Conservation (phyloP, 2,113 vertebrate species). For the Amphilophus citrinellus region DNA sequence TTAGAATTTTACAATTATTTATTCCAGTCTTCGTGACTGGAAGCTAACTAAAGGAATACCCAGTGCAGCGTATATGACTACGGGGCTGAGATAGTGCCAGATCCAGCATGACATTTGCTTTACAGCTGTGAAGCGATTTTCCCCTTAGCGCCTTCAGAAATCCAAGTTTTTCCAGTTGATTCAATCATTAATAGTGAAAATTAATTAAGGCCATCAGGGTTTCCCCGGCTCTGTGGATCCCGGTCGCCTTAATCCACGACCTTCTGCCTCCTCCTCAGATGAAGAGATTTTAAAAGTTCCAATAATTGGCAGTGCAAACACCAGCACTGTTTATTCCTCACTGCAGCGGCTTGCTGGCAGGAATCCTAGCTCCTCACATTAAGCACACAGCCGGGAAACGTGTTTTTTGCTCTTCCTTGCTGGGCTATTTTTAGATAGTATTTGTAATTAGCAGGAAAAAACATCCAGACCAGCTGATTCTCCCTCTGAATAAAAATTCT, state of each 20-base stretch:
- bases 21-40: not conserved
- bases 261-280: slow-evolving; percentile 16
- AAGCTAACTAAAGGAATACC: not conserved
- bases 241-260: slow-evolving; percentile 5
- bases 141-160: not conserved
- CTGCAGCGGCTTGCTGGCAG: slow-evolving; percentile 39
- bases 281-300: slow-evolving; percentile 10
- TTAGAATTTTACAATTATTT: slow-evolving; percentile 11
- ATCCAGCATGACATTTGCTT: not conserved
- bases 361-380: slow-evolving; percentile 30
- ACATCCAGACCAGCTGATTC: slow-evolving; percentile 4
- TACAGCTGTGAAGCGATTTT: not conserved
- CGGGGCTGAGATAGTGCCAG: not conserved
- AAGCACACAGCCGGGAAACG: slow-evolving; percentile 31
- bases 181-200: slow-evolving; percentile 29
- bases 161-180: slow-evolving; percentile 1
- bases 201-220: slow-evolving; percentile 23
- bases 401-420: slow-evolving; percentile 21
- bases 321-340: slow-evolving; percentile 25
- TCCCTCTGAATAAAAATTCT: not conserved
- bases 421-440: slow-evolving; percentile 48
- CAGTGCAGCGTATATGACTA: not conserved
- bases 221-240: not conserved
- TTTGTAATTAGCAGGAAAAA: slow-evolving; percentile 35
- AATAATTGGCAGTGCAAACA: slow-evolving; percentile 36